Evolutionary conservation across 2,888 invertebrate species (phyloP).

Genomic region (Amphimallon solstitiale): DNA sequence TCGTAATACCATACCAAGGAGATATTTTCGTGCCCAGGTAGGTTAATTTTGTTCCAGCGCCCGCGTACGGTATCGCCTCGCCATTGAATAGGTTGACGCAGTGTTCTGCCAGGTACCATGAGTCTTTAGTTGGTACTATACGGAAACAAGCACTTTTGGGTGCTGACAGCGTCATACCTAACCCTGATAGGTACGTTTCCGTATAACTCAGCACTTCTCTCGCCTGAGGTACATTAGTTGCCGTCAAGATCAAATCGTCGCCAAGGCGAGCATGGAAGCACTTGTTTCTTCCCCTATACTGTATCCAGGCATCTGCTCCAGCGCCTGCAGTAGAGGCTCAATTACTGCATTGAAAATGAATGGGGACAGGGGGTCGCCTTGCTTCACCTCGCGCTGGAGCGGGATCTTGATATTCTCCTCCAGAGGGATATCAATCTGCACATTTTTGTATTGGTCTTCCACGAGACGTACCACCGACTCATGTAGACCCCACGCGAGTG

Average conservation of each 20-base stretch:
- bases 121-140: conserved; percentile 45
- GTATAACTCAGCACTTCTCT: conserved; percentile 48
- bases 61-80: conserved; percentile 45
- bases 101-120: conserved; percentile 52
- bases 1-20: conserved; percentile 47
- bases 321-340: conserved; percentile 48
- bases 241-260: conserved; percentile 55
- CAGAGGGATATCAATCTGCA: conserved; percentile 49
- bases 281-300: conserved; percentile 9
- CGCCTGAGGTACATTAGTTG: conserved; percentile 54
- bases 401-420: conserved; percentile 40
- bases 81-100: conserved; percentile 42
- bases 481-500: too few species aligned
- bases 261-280: conserved; percentile 47
- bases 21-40: conserved; percentile 54
- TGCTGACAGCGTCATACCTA: conserved; percentile 49
- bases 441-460: conserved; percentile 52
- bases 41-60: conserved; percentile 48
- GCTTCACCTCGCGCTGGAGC: conserved; percentile 58
- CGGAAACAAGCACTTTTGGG: conserved; percentile 44
- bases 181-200: conserved; percentile 45
- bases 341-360: conserved; percentile 57
- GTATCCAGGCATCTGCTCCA: conserved; percentile 47
- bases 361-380: conserved; percentile 59
- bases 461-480: conserved; percentile 54